Conservation (phyloP, 2,888 invertebrate species). For the Dione vanillae region DNA sequence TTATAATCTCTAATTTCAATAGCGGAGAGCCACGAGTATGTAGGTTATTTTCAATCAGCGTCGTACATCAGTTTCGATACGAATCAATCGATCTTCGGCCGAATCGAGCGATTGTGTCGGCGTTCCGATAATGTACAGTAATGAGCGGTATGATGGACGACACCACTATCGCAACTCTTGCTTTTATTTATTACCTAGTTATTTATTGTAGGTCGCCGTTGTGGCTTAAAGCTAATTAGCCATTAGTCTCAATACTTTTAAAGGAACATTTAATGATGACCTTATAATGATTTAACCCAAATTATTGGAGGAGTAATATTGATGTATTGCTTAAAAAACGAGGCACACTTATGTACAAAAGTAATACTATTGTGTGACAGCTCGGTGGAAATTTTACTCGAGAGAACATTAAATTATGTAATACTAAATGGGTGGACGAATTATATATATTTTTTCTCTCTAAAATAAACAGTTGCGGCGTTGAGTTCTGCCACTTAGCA, state of each 20-base stretch:
- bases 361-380: neutral
- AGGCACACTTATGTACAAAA: neutral
- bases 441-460: neutral
- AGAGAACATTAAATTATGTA: too few relatives aligned
- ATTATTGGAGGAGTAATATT: neutral
- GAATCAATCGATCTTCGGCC: conserved; percentile 54
- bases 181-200: conserved; percentile 43
- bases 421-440: neutral
- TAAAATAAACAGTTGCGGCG: neutral
- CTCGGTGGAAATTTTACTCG: too few relatives aligned
- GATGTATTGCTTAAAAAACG: neutral
- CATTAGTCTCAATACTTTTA: conserved; percentile 27
- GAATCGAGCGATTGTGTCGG: conserved; percentile 52
- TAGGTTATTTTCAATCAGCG: conserved; percentile 40
- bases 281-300: conserved; percentile 10
- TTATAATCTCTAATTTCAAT: conserved; percentile 21
- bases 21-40: conserved; percentile 23
- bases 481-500: neutral
- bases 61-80: conserved; percentile 43
- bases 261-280: conserved; percentile 20
- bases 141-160: conserved; percentile 52
- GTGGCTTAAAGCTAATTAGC: conserved; percentile 28
- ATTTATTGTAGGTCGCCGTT: conserved; percentile 23
- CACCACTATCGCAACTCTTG: conserved; percentile 41
- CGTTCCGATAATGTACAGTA: conserved; percentile 52